These are phyloP conservation scores for Nematopogon swammerdamellus DNA, from an alignment of 2,888 invertebrate species.

Conservation along the genomic window DNA sequence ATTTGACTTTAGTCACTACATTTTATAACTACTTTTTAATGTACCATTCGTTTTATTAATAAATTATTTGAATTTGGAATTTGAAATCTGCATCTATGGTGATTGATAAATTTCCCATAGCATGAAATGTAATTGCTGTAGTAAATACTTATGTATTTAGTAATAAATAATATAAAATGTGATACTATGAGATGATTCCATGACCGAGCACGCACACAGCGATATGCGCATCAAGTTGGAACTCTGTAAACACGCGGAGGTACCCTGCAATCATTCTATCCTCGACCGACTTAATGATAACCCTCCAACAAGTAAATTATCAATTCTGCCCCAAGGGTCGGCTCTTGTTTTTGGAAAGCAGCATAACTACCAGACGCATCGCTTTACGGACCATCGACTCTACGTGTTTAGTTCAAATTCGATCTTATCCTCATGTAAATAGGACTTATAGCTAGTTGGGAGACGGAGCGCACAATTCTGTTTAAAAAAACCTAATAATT, in stretches of 20 bases:
- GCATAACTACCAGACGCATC: conserved; percentile 35
- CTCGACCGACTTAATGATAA: conserved; percentile 48
- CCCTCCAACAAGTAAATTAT: conserved; percentile 53
- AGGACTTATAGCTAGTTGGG: not conserved
- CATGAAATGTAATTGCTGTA: no score
- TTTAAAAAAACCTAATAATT: not conserved
- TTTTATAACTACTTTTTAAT: no score
- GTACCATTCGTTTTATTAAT: no score
- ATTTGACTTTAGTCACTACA: no score
- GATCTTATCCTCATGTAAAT: not conserved
- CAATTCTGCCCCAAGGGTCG: conserved; percentile 49
- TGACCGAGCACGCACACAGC: conserved; percentile 15
- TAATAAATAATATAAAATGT: no score
- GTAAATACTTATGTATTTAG: no score
- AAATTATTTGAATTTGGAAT: no score
- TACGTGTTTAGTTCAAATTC: not conserved
- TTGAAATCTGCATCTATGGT: no score
- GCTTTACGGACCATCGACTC: conserved; percentile 21
- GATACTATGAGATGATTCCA: no score
- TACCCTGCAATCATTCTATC: conserved; percentile 45
- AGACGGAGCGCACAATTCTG: not conserved
- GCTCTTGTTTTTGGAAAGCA: conserved; percentile 42
- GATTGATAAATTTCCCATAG: no score
- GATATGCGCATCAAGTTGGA: conserved; percentile 24
- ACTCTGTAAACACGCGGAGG: conserved; percentile 34